Evolutionary conservation across 2,888 invertebrate species (phyloP), one percentile per base, ranked within the genome.

Genomic region (Dicyrtoma fusca): DNA sequence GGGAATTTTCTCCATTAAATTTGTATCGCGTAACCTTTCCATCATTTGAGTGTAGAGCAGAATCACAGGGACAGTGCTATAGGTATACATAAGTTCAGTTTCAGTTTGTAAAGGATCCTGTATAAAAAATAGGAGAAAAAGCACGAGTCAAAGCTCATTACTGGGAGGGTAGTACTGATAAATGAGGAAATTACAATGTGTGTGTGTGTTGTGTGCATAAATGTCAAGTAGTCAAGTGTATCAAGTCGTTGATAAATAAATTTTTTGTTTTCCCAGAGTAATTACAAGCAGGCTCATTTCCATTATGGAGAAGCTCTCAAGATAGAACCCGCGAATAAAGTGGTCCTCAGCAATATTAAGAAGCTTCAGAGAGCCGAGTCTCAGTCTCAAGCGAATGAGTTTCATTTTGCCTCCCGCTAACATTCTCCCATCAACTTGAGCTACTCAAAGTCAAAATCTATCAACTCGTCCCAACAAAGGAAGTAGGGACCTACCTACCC

Each of bases 311-410:
- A 76, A 13, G 78, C 78, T 5, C 73, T 78, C 23, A 68, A 69
- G 68, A 76, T 78, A 42, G 78, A 78, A 64, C 78, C 78, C 26
- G 66, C 69, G 34, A 77, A 78, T 62, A 45, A 65, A 68, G 76
- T 78, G 44, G 74, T 78, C 21, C 57, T 76, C 23, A 65, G 72
- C 19, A 78, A 78, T 59, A 74, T 78, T 42, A 61, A 74, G 66
- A 78, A 78, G 69, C 72, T 78, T 21, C 62, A 76, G 57, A 59
- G 76, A 59, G 72, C 74, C 11, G 47, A 74, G 42, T 51, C 53
- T 26, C 66, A 55, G 55, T 51, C 34, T 23, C 61, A 57, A 55
- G 17, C 66, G 34, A 65, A 68, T 68, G 66, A 68, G 21, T 68
- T 68, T 55, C 55, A 34, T 44, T 55, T 68, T 57, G 34, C 66